These are phyloP conservation scores for Metopia argyrocephala DNA, from an alignment of 2,888 invertebrate species.

Conservation along the genomic window DNA sequence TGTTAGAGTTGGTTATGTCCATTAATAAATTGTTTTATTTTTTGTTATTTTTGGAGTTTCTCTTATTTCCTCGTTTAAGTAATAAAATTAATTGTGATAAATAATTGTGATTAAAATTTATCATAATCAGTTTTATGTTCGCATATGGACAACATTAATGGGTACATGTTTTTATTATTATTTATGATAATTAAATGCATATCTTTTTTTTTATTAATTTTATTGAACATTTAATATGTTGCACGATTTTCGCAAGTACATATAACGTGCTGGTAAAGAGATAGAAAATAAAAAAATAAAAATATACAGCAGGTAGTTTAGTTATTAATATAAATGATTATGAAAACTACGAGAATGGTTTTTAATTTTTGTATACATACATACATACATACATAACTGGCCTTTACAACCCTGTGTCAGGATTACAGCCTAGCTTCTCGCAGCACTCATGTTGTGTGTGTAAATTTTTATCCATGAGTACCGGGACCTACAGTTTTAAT, in stretches of 20 bases:
- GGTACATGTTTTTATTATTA: constrained; percentile 12
- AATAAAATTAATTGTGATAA: constrained; percentile 64
- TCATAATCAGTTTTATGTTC: constrained; percentile 58
- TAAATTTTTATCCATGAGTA: no score
- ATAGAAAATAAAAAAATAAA: no score
- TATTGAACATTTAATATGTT: constrained; percentile 25
- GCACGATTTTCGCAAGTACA: no score
- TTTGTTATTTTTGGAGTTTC: background rate
- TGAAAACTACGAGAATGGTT: no score
- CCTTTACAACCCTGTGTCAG: no score
- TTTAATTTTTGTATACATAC: no score
- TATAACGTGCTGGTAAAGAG: background rate
- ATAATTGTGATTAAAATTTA: constrained; percentile 59
- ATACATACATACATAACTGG: no score
- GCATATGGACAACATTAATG: constrained; percentile 56
- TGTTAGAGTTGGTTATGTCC: background rate
- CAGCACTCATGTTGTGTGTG: no score
- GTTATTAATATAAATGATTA: no score
- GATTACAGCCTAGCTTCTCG: no score
- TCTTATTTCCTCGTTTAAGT: background rate
- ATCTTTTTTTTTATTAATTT: constrained; percentile 15
- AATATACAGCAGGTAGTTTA: no score
- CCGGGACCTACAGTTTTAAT: no score
- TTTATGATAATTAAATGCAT: constrained; percentile 41
- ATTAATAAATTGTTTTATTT: background rate